These are phyloP conservation scores for Deroptyus accipitrinus DNA, from an alignment of 2,113 vertebrate species.

Conservation along the genomic window DNA sequence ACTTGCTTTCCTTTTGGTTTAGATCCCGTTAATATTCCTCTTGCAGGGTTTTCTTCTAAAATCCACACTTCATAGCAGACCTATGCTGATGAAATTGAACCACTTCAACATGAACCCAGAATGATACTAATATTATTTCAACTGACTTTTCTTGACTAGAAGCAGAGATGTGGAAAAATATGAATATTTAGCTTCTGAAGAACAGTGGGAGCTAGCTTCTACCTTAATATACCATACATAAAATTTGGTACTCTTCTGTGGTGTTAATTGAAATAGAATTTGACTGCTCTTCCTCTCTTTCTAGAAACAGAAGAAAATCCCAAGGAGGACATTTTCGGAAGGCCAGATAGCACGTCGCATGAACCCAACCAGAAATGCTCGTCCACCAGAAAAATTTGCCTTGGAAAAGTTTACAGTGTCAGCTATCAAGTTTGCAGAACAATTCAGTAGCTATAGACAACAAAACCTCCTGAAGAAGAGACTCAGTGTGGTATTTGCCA, in stretches of 20 bases:
- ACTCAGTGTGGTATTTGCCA: slow-evolving; percentile 79
- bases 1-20: neutral
- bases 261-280: neutral
- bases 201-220: neutral
- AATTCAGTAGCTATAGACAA: slow-evolving; percentile 63
- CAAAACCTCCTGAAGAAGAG: slow-evolving; percentile 76
- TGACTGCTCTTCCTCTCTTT: neutral
- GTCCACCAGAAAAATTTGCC: slow-evolving; percentile 91
- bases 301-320: slow-evolving; percentile 78
- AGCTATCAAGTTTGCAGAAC: slow-evolving; percentile 70
- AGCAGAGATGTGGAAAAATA: neutral
- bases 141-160: neutral
- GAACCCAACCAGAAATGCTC: slow-evolving; percentile 90
- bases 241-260: neutral
- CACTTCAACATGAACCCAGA: neutral
- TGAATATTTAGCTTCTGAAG: neutral
- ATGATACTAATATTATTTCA: neutral
- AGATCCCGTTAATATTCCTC: neutral
- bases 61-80: neutral
- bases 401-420: slow-evolving; percentile 82
- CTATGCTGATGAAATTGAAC: neutral
- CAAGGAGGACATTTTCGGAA: slow-evolving; percentile 77
- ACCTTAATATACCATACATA: neutral
- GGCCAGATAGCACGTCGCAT: slow-evolving; percentile 77
- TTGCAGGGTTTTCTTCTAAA: neutral